A percentile compares a stretch with the other conserved stretches of the same genome.
These are phyloP conservation scores for Lampris incognitus DNA, from an alignment of 2,113 vertebrate genomes.

Conservation along the genomic window DNA sequence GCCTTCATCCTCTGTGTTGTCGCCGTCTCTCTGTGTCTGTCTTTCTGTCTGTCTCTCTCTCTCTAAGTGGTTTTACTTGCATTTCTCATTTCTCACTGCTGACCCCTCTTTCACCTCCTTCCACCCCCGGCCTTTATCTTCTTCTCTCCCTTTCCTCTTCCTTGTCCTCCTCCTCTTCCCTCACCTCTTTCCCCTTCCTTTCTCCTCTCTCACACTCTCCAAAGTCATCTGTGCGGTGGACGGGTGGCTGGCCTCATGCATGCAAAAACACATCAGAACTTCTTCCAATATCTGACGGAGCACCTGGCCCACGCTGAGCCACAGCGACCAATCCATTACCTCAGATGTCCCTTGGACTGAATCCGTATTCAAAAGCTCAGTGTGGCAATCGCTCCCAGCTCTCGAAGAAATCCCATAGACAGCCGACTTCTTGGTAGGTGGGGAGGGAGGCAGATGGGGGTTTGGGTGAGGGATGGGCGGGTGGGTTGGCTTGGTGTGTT, in stretches of 20 bases:
- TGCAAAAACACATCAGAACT: conserved; percentile 70
- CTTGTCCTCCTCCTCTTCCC: neutral
- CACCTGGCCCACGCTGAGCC: conserved; percentile 65
- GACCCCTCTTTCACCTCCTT: too few relatives aligned
- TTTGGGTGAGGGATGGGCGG: neutral
- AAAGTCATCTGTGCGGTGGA: conserved; percentile 33
- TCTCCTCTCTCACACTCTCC: conserved; percentile 2
- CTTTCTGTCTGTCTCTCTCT: too few relatives aligned
- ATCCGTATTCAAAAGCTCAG: conserved; percentile 53
- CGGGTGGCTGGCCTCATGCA: conserved; percentile 46
- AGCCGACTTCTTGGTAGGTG: conserved; percentile 35
- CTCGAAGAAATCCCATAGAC: conserved; percentile 31
- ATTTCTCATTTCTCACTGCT: too few relatives aligned
- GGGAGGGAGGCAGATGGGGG: neutral
- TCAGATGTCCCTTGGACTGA: conserved; percentile 48
- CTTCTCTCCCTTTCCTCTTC: neutral
- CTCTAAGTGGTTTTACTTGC: too few relatives aligned
- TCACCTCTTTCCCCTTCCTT: neutral
- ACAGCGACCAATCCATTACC: conserved; percentile 70
- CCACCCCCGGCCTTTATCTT: conserved; percentile 6
- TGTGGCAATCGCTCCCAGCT: conserved; percentile 33
- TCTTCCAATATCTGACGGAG: conserved; percentile 69
- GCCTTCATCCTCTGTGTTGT: too few relatives aligned
- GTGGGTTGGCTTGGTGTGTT: neutral
- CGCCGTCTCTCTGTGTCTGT: too few relatives aligned